Evolutionary conservation across 2,888 invertebrate species (phyloP).

Genomic region (Tachina grossa): DNA sequence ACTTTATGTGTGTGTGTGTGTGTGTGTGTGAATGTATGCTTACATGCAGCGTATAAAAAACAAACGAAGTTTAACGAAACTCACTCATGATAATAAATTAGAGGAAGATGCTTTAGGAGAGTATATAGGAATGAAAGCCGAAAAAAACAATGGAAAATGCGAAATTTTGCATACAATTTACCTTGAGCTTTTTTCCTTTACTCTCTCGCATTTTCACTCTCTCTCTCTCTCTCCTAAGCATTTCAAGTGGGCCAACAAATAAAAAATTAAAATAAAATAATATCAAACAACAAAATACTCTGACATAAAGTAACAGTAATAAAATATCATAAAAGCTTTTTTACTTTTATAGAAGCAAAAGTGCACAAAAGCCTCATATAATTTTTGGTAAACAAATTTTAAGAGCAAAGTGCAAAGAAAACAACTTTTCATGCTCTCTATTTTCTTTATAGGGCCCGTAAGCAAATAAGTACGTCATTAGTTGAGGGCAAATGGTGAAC

Average conservation of each 20-base stretch:
- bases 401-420: slow-evolving; percentile 1
- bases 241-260: not conserved
- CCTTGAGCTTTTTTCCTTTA: slow-evolving; percentile 69
- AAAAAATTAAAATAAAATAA: not conserved
- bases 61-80: slow-evolving; percentile 62
- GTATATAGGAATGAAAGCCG: slow-evolving; percentile 25
- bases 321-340: slow-evolving; percentile 56
- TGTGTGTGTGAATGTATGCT: slow-evolving; percentile 31
- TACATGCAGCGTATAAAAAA: slow-evolving; percentile 40
- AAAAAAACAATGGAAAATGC: slow-evolving; percentile 46
- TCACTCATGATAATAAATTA: slow-evolving; percentile 38
- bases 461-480: slow-evolving; percentile 64
- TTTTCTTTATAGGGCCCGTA: slow-evolving; percentile 29
- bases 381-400: not conserved
- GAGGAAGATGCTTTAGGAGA: slow-evolving; percentile 62
- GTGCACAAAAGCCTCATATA: not conserved
- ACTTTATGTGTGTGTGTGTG: not conserved
- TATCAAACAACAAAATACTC: not conserved
- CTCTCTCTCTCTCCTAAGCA: slow-evolving; percentile 26
- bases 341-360: slow-evolving; percentile 7
- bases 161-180: slow-evolving; percentile 62
- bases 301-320: slow-evolving; percentile 26
- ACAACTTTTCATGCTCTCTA: slow-evolving; percentile 1
- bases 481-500: slow-evolving; percentile 31
- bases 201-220: slow-evolving; percentile 9